These are phyloP conservation scores for Eudemis profundana DNA, from an alignment of 2,888 invertebrate species.

Conservation along the genomic window DNA sequence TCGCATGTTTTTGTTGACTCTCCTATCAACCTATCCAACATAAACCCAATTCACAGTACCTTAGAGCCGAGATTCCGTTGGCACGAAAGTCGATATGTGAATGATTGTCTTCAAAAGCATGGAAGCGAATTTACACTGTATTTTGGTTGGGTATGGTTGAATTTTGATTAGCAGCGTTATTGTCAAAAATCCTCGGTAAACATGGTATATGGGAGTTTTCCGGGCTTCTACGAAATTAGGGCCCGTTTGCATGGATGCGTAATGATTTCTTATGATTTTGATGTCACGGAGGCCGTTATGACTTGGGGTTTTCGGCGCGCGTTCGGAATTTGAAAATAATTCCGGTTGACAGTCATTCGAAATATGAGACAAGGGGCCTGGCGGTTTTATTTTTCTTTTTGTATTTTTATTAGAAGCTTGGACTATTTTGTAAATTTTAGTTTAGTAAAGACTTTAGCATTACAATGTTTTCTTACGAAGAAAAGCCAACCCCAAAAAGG, in stretches of 20 bases:
- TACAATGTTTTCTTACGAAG: no score
- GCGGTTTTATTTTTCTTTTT: constrained; percentile 20
- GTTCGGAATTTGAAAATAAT: constrained; percentile 51
- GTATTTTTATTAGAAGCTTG: constrained; percentile 6
- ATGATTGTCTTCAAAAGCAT: constrained; percentile 66
- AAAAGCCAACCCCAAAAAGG: no score
- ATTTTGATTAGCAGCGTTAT: constrained; percentile 48
- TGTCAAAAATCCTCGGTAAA: constrained; percentile 67
- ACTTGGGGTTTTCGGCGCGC: constrained; percentile 58
- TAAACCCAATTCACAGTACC: constrained; percentile 45
- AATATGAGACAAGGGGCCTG: constrained; percentile 49
- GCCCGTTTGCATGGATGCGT: constrained; percentile 75
- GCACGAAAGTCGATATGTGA: constrained; percentile 63
- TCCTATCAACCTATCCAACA: constrained; percentile 49
- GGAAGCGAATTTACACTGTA: constrained; percentile 53
- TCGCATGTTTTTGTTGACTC: constrained; percentile 79
- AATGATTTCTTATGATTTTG: constrained; percentile 84
- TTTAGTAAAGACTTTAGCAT: no score
- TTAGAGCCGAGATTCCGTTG: constrained; percentile 52
- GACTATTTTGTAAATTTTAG: no score
- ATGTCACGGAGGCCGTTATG: constrained; percentile 79
- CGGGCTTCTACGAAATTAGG: constrained; percentile 74
- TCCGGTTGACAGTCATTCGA: constrained; percentile 48
- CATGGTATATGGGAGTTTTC: constrained; percentile 73
- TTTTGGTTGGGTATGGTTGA: constrained; percentile 36